A percentile compares a stretch with the other conserved stretches of the same genome.
Evolutionary conservation across 2,113 vertebrate species (phyloP).

Genomic region (Xenopus borealis): DNA sequence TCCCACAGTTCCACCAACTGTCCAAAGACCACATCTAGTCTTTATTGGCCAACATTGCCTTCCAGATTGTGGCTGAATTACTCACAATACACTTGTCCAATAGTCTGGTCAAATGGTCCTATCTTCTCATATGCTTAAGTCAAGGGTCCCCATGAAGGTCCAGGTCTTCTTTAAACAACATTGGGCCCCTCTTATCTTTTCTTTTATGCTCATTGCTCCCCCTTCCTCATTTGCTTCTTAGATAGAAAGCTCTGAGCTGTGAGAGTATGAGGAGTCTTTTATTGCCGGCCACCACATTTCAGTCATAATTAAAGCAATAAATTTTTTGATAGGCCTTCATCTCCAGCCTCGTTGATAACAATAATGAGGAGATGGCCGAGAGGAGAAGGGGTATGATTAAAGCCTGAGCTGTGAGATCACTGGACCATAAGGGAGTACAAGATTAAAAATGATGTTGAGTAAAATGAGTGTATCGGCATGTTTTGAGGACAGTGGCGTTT

Average conservation of each 20-base stretch:
- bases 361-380: slow-evolving; percentile 27
- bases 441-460: slow-evolving; percentile 2
- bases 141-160: too few species aligned
- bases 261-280: background rate
- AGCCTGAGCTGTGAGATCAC: slow-evolving; percentile 34
- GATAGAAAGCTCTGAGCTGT: slow-evolving; percentile 10
- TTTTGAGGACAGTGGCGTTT: background rate
- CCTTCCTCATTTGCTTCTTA: background rate
- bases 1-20: too few species aligned
- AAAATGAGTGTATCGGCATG: background rate
- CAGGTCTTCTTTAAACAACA: too few species aligned
- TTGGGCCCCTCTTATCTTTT: too few species aligned
- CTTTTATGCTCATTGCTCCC: too few species aligned
- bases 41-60: too few species aligned
- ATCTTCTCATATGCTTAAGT: too few species aligned
- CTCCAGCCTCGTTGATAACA: slow-evolving; percentile 22
- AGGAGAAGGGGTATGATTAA: slow-evolving; percentile 17
- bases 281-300: slow-evolving; percentile 44
- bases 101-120: too few species aligned
- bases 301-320: slow-evolving; percentile 46
- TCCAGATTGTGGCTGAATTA: too few species aligned
- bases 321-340: slow-evolving; percentile 47
- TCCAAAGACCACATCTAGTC: too few species aligned
- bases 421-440: slow-evolving; percentile 18
- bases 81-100: too few species aligned